Evolutionary conservation across 2,888 invertebrate species (phyloP).

Genomic region (Capitulum mitella): DNA sequence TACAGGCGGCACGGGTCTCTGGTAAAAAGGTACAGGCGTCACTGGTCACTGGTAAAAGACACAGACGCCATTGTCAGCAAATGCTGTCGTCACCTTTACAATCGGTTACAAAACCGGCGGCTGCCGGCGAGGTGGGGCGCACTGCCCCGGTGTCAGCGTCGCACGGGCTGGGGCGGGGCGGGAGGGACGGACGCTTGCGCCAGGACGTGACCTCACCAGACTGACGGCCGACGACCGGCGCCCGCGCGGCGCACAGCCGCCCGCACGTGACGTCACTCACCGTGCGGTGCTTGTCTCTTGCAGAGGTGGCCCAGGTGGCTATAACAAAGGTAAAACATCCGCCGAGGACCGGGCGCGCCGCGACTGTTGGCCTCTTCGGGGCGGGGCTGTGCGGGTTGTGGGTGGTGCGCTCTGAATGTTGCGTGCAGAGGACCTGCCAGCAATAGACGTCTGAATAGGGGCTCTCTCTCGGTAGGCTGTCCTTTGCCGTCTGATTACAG

Average conservation of each 20-base stretch:
- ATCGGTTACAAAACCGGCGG: too few species aligned
- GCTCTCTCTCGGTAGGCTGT: not conserved
- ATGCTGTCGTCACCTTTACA: too few species aligned
- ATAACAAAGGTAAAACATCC: slow-evolving; percentile 25
- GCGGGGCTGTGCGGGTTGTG: not conserved
- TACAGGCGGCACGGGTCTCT: too few species aligned
- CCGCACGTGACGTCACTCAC: not conserved
- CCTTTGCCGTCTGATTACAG: too few species aligned
- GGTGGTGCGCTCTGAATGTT: not conserved
- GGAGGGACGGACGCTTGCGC: not conserved
- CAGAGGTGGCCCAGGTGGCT: slow-evolving; percentile 25
- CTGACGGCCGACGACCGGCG: not conserved
- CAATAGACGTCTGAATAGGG: not conserved
- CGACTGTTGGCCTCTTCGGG: not conserved
- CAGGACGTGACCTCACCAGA: not conserved
- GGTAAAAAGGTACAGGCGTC: too few species aligned
- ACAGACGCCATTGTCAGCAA: too few species aligned
- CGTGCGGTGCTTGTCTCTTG: not conserved
- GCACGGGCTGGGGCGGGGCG: not conserved
- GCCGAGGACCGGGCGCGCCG: not conserved
- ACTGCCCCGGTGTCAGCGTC: too few species aligned
- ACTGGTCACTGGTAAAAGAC: too few species aligned
- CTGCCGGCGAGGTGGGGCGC: not conserved
- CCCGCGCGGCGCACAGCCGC: not conserved
- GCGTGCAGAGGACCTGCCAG: not conserved